phyloP scores from a whole-genome alignment of 2,113 vertebrate species.

The Chloropsis cyanopogon region DNA sequence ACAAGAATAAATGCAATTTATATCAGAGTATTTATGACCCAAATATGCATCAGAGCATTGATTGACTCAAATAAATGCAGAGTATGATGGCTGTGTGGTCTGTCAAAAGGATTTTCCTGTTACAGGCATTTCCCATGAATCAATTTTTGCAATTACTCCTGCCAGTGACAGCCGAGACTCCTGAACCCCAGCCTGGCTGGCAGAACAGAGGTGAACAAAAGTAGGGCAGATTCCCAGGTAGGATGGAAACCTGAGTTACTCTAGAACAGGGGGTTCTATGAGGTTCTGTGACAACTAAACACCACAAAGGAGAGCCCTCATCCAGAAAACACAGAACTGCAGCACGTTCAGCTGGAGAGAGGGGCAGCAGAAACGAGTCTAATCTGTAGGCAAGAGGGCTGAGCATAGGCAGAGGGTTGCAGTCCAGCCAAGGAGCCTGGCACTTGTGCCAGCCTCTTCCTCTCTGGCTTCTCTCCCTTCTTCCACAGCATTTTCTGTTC shows the following conservation, averaged over 20 bases:
- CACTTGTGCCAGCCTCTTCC: neutral
- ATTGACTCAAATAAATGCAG: constrained; percentile 50
- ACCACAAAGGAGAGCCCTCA: neutral
- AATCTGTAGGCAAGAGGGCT: neutral
- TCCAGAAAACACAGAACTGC: neutral
- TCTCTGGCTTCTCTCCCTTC: neutral
- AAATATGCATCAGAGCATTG: constrained; percentile 40
- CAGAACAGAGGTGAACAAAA: neutral
- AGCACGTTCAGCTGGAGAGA: neutral
- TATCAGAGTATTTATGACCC: constrained; percentile 33
- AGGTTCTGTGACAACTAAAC: neutral
- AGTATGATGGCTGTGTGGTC: neutral
- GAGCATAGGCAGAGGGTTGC: neutral
- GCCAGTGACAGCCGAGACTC: neutral
- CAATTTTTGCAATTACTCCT: constrained; percentile 21
- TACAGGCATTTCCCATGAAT: neutral
- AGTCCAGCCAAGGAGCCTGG: neutral
- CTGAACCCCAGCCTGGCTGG: neutral
- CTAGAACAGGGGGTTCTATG: neutral
- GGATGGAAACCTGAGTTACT: neutral
- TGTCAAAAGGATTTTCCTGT: constrained; percentile 20
- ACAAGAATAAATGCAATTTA: constrained; percentile 30
- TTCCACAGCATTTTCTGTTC: neutral
- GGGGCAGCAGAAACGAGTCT: neutral
- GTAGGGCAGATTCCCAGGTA: neutral